A percentile compares a stretch with the other conserved stretches of the same genome.
phyloP scores from a whole-genome alignment of 2,888 invertebrate genomes.

The Blastobasis adustella region DNA sequence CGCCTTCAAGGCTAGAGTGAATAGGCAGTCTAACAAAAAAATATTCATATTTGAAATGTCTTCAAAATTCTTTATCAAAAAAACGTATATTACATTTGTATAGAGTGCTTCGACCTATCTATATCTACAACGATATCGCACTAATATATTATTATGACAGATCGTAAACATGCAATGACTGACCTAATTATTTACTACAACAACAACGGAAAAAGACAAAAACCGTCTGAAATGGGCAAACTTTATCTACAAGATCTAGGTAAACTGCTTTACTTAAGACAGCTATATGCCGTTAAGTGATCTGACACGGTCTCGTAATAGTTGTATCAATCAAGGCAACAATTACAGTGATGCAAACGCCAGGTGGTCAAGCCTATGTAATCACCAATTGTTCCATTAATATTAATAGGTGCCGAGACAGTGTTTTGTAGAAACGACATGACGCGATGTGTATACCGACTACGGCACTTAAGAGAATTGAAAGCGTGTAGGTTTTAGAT shows the following conservation, averaged over 20 bases:
- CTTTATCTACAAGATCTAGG: conserved; percentile 7
- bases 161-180: neutral
- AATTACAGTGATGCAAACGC: conserved; percentile 45
- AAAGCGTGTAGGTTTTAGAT: too few species aligned
- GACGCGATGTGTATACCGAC: conserved; percentile 18
- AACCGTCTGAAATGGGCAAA: neutral
- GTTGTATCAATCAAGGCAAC: conserved; percentile 46
- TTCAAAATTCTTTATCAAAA: too few species aligned
- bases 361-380: conserved; percentile 51
- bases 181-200: too few species aligned
- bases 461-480: too few species aligned
- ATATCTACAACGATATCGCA: neutral
- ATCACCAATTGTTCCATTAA: conserved; percentile 41
- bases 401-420: conserved; percentile 27
- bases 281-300: conserved; percentile 20
- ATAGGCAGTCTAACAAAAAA: too few species aligned
- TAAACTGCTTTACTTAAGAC: conserved; percentile 1
- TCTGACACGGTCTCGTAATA: conserved; percentile 25
- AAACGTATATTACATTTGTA: conserved; percentile 2
- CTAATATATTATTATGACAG: neutral
- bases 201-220: too few species aligned
- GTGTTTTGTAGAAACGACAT: conserved; percentile 23
- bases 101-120: neutral
- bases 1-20: too few species aligned
- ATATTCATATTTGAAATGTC: too few species aligned